These are phyloP conservation scores for Holotrichia oblita DNA, from an alignment of 1,140 invertebrate species.

Conservation along the genomic window DNA sequence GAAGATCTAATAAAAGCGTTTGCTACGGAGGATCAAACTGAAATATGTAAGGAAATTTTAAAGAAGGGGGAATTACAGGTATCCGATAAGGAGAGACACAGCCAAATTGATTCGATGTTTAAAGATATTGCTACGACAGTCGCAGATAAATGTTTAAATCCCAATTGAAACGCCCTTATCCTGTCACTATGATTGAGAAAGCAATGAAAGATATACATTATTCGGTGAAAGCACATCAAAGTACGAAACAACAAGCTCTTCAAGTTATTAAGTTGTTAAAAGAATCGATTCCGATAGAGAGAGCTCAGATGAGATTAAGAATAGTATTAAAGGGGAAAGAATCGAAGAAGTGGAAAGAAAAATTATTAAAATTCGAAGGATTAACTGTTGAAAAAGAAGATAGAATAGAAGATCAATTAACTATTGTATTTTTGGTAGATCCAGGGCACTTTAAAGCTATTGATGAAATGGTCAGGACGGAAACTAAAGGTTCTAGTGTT, in stretches of 20 bases:
- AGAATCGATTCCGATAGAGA: constrained; percentile 87
- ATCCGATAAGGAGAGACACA: constrained; percentile 95
- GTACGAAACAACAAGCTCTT: constrained; percentile 95
- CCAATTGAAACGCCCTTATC: constrained; percentile 95
- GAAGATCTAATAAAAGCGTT: constrained; percentile 94
- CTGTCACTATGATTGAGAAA: constrained; percentile 98
- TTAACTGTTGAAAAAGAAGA: constrained; percentile 82
- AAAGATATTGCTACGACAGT: constrained; percentile 96
- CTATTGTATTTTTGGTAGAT: constrained; percentile 88
- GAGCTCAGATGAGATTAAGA: constrained; percentile 94
- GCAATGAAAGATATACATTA: constrained; percentile 97
- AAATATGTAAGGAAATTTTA: constrained; percentile 93
- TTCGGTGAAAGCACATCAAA: constrained; percentile 94
- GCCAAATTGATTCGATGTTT: constrained; percentile 87
- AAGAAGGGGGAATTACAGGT: constrained; percentile 95
- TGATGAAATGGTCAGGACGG: constrained; percentile 83
- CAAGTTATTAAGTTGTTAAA: constrained; percentile 94
- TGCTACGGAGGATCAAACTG: constrained; percentile 81
- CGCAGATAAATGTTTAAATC: constrained; percentile 96
- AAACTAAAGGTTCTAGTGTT: constrained; percentile 87
- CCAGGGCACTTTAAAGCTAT: constrained; percentile 91
- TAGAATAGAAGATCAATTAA: constrained; percentile 78
- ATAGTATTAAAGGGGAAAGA: constrained; percentile 80
- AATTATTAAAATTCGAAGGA: constrained; percentile 75
- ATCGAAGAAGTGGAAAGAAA: constrained; percentile 81